Evolutionary conservation across 1,140 invertebrate species (phyloP).

Genomic region (Caenorhabditis brenneri): DNA sequence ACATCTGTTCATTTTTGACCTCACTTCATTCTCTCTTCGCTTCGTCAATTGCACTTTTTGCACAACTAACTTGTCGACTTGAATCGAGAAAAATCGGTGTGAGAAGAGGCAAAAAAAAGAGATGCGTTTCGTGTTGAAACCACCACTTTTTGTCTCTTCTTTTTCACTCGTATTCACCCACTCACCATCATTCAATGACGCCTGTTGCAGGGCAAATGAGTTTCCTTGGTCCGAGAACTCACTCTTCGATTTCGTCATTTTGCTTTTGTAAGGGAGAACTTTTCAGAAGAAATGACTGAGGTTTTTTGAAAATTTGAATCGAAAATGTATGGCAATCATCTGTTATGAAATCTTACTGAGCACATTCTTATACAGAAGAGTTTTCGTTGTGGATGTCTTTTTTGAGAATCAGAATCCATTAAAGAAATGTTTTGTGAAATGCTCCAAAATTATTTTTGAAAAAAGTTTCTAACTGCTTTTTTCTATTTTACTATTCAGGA

Average conservation of each 20-base stretch:
- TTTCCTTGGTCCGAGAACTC: background rate
- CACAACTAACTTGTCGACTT: background rate
- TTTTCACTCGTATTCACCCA: constrained; percentile 32
- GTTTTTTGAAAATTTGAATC: background rate
- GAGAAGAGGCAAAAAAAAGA: background rate
- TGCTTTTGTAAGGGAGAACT: background rate
- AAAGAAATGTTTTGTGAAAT: too few relatives aligned
- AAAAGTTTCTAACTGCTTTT: too few relatives aligned
- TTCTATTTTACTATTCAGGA: too few relatives aligned
- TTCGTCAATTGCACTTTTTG: background rate
- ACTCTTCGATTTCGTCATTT: background rate
- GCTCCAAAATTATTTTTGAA: too few relatives aligned
- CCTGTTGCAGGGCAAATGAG: background rate
- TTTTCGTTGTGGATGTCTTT: too few relatives aligned
- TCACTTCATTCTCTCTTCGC: background rate
- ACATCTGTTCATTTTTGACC: constrained; percentile 37
- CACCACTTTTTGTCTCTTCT: constrained; percentile 25
- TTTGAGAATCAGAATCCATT: too few relatives aligned
- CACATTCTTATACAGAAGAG: too few relatives aligned
- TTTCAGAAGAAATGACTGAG: background rate
- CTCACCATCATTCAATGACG: constrained; percentile 28
- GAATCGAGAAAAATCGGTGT: constrained; percentile 11
- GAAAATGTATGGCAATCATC: too few relatives aligned
- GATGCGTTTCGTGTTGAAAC: constrained; percentile 28
- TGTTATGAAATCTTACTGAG: too few relatives aligned